phyloP scores from a whole-genome alignment of 2,113 vertebrate genomes.

The Carollia perspicillata region DNA sequence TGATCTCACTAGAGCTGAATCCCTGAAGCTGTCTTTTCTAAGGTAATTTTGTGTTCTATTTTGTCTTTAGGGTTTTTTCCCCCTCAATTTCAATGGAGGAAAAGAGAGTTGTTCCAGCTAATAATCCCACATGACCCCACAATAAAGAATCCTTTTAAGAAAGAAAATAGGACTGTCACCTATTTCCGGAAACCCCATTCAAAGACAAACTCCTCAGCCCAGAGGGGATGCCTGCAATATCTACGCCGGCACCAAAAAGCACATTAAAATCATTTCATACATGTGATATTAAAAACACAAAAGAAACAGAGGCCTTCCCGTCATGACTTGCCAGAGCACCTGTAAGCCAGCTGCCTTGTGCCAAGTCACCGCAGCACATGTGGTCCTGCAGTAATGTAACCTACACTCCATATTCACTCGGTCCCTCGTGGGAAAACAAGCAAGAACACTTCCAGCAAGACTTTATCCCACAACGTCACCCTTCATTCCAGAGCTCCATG shows the following conservation, averaged over 20 bases:
- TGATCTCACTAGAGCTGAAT: not conserved
- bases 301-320: conserved; percentile 19
- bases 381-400: not conserved
- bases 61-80: not conserved
- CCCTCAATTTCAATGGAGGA: not conserved
- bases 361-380: conserved; percentile 56
- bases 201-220: conserved; percentile 47
- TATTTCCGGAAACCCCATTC: conserved; percentile 51
- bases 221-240: conserved; percentile 28
- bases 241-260: not conserved
- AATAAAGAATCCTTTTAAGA: conserved; percentile 52
- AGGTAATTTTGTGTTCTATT: not conserved
- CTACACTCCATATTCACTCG: not conserved
- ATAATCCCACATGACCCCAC: not conserved
- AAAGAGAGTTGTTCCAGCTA: not conserved
- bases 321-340: conserved; percentile 60
- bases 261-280: conserved; percentile 32
- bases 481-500: conserved; percentile 28
- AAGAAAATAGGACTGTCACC: conserved; percentile 47
- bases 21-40: not conserved
- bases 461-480: not conserved
- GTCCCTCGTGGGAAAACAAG: conserved; percentile 41
- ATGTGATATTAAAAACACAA: conserved; percentile 34
- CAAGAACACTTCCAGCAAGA: not conserved
- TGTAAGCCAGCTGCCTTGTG: conserved; percentile 60